phyloP scores from a whole-genome alignment of 2,113 vertebrate species.

The Plotosus lineatus region DNA sequence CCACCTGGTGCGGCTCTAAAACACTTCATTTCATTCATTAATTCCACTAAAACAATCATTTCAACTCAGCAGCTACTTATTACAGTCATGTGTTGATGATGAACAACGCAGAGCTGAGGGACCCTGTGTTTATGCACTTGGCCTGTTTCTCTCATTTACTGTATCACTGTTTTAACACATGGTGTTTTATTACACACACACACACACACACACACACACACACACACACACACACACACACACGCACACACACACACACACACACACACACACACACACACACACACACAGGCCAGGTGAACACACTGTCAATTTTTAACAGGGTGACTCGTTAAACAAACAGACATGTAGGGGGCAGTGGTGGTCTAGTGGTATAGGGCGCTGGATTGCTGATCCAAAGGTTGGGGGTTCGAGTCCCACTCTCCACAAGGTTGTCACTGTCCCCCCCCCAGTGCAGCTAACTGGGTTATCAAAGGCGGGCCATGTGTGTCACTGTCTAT shows the following conservation, averaged over 20 bases:
- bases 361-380: too few relatives aligned
- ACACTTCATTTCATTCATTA: conserved; percentile 24
- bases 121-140: not conserved
- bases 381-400: too few relatives aligned
- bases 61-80: conserved; percentile 11
- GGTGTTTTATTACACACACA: conserved; percentile 23
- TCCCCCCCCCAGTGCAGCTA: too few relatives aligned
- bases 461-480: too few relatives aligned
- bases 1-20: not conserved
- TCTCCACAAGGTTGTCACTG: too few relatives aligned
- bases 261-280: conserved; percentile 9
- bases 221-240: conserved; percentile 18
- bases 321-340: conserved; percentile 15
- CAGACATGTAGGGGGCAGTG: conserved; percentile 40
- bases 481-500: too few relatives aligned
- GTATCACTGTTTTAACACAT: conserved; percentile 12
- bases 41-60: conserved; percentile 28
- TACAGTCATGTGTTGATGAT: not conserved
- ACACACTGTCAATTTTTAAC: conserved; percentile 67
- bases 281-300: conserved; percentile 48
- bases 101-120: not conserved
- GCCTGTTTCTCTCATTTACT: not conserved
- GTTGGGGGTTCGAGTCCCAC: too few relatives aligned
- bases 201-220: conserved; percentile 10
- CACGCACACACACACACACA: conserved; percentile 7